Evolutionary conservation across 2,113 vertebrate genomes (phyloP).

Genomic region (Hemichromis elongatus): DNA sequence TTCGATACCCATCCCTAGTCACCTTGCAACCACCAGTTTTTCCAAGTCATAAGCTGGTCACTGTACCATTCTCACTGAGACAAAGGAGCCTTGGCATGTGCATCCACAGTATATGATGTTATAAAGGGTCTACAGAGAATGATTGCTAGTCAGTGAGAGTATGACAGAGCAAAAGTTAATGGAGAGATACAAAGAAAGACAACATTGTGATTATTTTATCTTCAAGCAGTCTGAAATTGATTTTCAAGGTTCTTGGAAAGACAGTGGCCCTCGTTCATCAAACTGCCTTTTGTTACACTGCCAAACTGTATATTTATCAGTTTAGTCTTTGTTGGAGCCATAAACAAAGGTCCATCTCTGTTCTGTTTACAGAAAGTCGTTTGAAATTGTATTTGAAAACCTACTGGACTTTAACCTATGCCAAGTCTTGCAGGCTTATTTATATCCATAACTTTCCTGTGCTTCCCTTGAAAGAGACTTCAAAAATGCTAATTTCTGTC

Average conservation of each 20-base stretch:
- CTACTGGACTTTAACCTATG: background rate
- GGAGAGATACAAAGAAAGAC: background rate
- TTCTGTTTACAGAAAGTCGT: background rate
- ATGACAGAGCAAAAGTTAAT: background rate
- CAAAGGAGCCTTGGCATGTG: background rate
- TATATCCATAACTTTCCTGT: background rate
- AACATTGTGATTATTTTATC: background rate
- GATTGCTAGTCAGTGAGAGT: background rate
- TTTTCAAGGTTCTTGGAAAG: background rate
- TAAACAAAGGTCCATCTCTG: background rate
- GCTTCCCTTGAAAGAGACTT: background rate
- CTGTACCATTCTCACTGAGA: background rate
- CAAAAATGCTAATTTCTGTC: background rate
- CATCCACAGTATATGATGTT: background rate
- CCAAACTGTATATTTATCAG: background rate
- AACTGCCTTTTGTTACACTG: background rate
- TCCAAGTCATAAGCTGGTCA: background rate
- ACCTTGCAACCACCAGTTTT: background rate
- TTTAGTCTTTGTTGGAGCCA: background rate
- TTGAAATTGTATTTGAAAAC: background rate
- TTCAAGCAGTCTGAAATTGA: background rate
- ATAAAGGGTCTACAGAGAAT: background rate
- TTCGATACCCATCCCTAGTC: too few relatives aligned
- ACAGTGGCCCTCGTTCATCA: background rate
- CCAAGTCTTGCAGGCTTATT: background rate